Conservation (phyloP, 2,113 vertebrate species). For the Carettochelys insculpta region DNA sequence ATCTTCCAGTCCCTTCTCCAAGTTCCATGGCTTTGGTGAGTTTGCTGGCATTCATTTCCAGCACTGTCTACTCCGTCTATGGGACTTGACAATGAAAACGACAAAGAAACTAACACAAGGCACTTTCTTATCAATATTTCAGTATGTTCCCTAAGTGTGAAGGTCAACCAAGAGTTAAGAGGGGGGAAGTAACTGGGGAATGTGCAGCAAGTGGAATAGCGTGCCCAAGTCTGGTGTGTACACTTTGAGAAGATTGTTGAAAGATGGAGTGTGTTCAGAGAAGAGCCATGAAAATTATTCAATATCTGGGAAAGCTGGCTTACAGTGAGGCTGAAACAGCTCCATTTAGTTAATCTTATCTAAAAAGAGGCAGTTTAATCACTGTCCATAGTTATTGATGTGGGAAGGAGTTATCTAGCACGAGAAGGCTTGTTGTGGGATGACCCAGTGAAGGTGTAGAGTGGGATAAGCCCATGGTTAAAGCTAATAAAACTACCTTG, state of each 20-base stretch:
- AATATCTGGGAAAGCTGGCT: not conserved
- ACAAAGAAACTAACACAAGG: accelerated
- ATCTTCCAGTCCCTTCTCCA: not conserved
- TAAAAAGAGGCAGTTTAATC: constrained; percentile 19
- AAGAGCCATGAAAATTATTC: not conserved
- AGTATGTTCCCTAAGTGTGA: not conserved
- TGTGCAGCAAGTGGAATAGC: not conserved
- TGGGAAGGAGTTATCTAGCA: not conserved
- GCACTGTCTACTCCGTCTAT: not conserved
- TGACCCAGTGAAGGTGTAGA: no score
- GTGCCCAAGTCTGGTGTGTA: not conserved
- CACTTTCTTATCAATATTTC: not conserved
- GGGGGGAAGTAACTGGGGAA: not conserved
- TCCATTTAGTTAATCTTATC: not conserved
- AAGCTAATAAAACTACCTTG: no score
- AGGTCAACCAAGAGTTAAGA: not conserved
- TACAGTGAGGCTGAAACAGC: not conserved
- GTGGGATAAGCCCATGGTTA: no score
- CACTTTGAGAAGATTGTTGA: not conserved
- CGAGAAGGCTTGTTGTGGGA: not conserved
- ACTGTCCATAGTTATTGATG: not conserved
- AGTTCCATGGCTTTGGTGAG: not conserved
- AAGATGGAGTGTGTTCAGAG: not conserved
- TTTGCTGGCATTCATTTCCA: constrained; percentile 27
- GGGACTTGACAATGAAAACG: accelerated